These are phyloP conservation scores for Peromyscus maniculatus DNA, from an alignment of 2,113 vertebrate genomes.

Conservation along the genomic window DNA sequence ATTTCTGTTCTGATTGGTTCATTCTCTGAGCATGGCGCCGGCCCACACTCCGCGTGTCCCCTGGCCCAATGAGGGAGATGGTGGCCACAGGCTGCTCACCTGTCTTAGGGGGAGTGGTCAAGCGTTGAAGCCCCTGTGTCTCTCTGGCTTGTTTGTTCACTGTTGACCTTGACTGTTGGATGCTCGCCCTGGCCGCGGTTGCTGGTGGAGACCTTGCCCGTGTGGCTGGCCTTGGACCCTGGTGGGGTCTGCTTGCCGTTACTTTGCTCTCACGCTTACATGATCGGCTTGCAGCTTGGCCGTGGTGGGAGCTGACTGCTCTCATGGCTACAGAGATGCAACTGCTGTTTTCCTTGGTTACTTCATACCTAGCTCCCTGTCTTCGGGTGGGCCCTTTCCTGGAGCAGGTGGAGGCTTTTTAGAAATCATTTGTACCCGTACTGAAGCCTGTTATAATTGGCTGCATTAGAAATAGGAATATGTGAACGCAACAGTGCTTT, in stretches of 20 bases:
- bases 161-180: neutral
- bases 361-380: neutral
- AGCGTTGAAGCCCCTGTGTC: no score
- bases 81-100: neutral
- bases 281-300: no score
- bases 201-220: neutral
- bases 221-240: neutral
- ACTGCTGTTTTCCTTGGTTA: neutral
- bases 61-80: neutral
- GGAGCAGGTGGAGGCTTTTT: neutral
- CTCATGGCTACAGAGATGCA: no score
- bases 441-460: neutral
- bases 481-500: neutral
- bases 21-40: no score
- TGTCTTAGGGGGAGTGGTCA: neutral
- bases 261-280: neutral
- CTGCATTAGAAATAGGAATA: neutral
- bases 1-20: neutral
- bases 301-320: neutral
- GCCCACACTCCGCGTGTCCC: neutral
- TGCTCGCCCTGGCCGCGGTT: neutral
- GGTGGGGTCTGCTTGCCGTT: neutral
- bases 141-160: neutral
- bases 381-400: neutral
- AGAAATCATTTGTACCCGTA: neutral